These are phyloP conservation scores for Podarcis siculus DNA, from an alignment of 2,797 vertebrate species.

Conservation along the genomic window DNA sequence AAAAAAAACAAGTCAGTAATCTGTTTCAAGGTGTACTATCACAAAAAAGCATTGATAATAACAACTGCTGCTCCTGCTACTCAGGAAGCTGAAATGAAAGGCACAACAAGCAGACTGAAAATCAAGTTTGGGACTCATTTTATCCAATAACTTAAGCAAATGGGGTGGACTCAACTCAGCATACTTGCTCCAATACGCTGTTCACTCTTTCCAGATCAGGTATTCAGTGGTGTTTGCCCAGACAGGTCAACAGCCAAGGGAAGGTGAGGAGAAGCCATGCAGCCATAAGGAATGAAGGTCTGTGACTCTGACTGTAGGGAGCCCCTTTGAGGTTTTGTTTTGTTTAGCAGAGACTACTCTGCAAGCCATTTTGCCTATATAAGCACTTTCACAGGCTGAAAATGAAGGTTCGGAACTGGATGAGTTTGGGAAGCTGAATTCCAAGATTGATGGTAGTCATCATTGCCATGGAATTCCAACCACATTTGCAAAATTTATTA, in stretches of 20 bases:
- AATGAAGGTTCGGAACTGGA: background rate
- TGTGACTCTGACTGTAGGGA: background rate
- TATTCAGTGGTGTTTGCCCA: too few species aligned
- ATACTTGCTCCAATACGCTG: background rate
- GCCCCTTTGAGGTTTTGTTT: background rate
- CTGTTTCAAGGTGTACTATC: too few species aligned
- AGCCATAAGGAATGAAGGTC: background rate
- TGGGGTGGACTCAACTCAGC: background rate
- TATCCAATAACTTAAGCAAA: background rate
- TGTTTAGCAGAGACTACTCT: background rate
- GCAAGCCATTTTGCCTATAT: background rate
- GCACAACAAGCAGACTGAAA: background rate
- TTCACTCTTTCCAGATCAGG: background rate
- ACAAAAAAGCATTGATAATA: too few species aligned
- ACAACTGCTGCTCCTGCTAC: too few species aligned
- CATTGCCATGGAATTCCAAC: background rate
- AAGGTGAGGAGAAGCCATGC: background rate
- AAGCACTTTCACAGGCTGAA: background rate
- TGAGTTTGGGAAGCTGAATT: slow-evolving; percentile 1
- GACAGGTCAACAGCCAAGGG: background rate
- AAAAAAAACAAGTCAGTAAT: too few species aligned
- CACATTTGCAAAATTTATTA: slow-evolving; percentile 12
- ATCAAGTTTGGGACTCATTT: background rate
- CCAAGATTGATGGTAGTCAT: slow-evolving; percentile 4
- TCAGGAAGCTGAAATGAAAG: background rate